phyloP scores from a whole-genome alignment of 1,140 invertebrate species.

The Orius laevigatus region DNA sequence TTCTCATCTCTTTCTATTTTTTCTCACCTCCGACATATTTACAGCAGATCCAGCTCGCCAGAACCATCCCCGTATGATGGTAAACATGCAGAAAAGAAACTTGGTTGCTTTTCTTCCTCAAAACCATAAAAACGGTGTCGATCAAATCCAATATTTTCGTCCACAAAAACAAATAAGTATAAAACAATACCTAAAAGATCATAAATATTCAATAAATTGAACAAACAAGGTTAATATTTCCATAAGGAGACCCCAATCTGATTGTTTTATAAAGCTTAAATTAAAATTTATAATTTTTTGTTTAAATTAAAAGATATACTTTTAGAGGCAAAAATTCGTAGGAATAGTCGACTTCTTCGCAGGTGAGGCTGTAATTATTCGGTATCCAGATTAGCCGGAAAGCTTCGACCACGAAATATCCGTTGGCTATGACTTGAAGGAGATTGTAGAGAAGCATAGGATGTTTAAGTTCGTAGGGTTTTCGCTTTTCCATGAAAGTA shows the following conservation, averaged over 20 bases:
- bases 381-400: conserved; percentile 23
- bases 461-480: conserved; percentile 31
- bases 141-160: conserved; percentile 51
- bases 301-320: conserved; percentile 2
- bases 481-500: conserved; percentile 34
- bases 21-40: conserved; percentile 38
- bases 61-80: conserved; percentile 50
- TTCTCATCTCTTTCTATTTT: too few relatives aligned
- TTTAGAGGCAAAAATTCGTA: conserved; percentile 25
- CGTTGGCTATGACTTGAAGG: conserved; percentile 31
- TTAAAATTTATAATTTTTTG: too few relatives aligned
- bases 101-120: conserved; percentile 61
- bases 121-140: conserved; percentile 66
- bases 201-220: neutral
- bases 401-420: conserved; percentile 29
- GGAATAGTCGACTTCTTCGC: conserved; percentile 56
- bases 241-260: too few relatives aligned
- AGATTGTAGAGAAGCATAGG: conserved; percentile 38
- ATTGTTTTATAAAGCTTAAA: too few relatives aligned
- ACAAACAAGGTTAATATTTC: too few relatives aligned
- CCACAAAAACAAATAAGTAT: conserved; percentile 21
- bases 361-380: conserved; percentile 58
- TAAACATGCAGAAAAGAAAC: conserved; percentile 60
- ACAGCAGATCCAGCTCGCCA: conserved; percentile 36
- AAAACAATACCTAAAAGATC: conserved; percentile 4